phyloP scores from a whole-genome alignment of 2,888 invertebrate species.

The Ochropleura leucogaster region DNA sequence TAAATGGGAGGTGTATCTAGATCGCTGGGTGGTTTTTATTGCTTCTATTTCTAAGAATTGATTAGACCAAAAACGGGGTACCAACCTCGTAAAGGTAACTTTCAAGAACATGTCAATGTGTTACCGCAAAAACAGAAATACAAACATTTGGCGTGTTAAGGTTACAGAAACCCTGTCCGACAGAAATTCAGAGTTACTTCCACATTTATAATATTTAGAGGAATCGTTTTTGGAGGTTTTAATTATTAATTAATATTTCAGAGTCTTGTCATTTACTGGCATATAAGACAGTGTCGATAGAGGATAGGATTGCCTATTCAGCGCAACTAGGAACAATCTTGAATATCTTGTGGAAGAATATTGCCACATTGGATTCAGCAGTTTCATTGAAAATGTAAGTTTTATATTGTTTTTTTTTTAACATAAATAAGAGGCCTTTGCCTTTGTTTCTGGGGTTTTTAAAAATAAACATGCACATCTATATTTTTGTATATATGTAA shows the following conservation, averaged over 20 bases:
- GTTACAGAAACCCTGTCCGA: neutral
- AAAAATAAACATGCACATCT: neutral
- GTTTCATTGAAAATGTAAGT: constrained; percentile 87
- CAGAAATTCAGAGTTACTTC: neutral
- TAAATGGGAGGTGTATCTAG: too few species aligned
- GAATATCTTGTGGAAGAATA: constrained; percentile 91
- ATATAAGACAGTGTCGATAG: constrained; percentile 87
- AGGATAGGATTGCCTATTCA: constrained; percentile 86
- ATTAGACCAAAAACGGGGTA: too few species aligned
- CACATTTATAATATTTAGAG: neutral
- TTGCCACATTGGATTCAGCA: constrained; percentile 86
- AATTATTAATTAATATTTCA: constrained; percentile 63
- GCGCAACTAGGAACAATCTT: constrained; percentile 87
- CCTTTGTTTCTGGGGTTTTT: too few species aligned
- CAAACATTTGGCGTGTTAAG: too few species aligned
- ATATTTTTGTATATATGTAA: too few species aligned
- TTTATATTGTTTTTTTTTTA: neutral
- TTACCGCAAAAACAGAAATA: too few species aligned
- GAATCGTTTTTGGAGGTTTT: neutral
- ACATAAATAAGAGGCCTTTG: neutral
- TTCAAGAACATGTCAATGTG: too few species aligned
- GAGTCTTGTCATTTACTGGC: constrained; percentile 77
- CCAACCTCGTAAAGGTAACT: too few species aligned
- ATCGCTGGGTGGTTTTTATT: too few species aligned
- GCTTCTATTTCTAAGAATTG: too few species aligned